phyloP scores from a whole-genome alignment of 1,140 invertebrate genomes.

The Leptinotarsa lineolata region DNA sequence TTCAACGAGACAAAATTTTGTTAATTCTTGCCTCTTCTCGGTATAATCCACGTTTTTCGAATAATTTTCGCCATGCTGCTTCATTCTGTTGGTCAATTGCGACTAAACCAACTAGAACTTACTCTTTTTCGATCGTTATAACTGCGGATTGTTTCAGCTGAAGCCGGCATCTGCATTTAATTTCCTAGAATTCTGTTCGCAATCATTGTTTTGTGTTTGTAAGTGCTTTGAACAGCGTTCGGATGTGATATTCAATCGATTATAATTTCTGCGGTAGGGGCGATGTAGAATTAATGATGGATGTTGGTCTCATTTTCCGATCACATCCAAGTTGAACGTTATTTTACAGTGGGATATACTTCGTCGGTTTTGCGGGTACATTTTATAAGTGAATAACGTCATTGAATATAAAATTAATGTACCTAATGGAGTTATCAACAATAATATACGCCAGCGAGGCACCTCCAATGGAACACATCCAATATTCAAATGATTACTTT shows the following conservation, averaged over 20 bases:
- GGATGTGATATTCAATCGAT: conserved; percentile 16
- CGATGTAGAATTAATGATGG: not conserved
- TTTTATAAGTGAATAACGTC: too few species aligned
- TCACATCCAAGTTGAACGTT: too few species aligned
- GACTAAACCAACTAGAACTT: conserved; percentile 11
- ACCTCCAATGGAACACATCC: too few species aligned
- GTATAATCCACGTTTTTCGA: not conserved
- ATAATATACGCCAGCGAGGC: too few species aligned
- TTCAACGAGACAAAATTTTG: not conserved
- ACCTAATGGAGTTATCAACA: too few species aligned
- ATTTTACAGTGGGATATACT: too few species aligned
- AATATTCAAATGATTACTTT: too few species aligned
- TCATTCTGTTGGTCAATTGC: conserved; percentile 16
- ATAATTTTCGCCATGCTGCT: not conserved
- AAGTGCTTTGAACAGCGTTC: not conserved
- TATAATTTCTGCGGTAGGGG: not conserved
- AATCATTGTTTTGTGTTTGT: conserved; percentile 13
- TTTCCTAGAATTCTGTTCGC: conserved; percentile 10
- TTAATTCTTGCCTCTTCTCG: not conserved
- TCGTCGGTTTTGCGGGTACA: too few species aligned
- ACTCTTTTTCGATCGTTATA: conserved; percentile 13
- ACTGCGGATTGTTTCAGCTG: conserved; percentile 13
- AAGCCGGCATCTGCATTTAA: conserved; percentile 19
- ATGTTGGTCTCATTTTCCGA: not conserved
- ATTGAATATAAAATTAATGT: too few species aligned